Base-by-base conservation (phyloP, 1,140 invertebrate genomes). In the Anastatus disparis region DNA sequence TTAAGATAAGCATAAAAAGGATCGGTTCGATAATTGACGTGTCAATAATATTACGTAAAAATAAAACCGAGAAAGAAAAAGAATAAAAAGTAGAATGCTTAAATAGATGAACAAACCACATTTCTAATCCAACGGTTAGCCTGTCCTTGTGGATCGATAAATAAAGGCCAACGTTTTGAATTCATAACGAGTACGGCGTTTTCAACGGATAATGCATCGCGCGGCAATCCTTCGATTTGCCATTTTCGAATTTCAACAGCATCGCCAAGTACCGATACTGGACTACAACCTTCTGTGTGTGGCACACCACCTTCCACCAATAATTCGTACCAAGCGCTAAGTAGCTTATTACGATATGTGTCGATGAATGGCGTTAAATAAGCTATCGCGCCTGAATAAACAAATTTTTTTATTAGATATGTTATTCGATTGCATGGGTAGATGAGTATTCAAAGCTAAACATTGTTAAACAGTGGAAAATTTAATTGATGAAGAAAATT, bases 101-200 rank as follows among this genome's bases (percentile, higher is more conserved):
- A 35, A 35, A 35, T 35, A 10, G 31, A 6, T 10, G 12, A 42
- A 70, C 71, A 74, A 79, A 91, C 90, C 88, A 90, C 90, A 76
- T 90, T 91, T 72, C 89, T 89, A 72, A 93, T 89, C 92, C 92
- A 93, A 74, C 91, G 91, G 66, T 91, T 90, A 1, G 91, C 92
- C 78, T 93, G 91, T 6, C 86, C 84, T 68, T 90, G 91, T 0
- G 92, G 92, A 81, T 93, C 92, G 68, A 93, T 91, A 80, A 93
- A 90, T 12, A 93, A 79, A 0, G 92, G 91, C 91, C 91, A 89
- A 20, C 88, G 79, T 22, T 79, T 80, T 0, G 88, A 88, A 83
- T 89, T 88, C 24, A 86, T 87, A 2, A 90, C 88, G 27, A 93
- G 87, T 27, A 93, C 87, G 17, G 89, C 91, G 75, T 92, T 93